Conservation (phyloP, 2,797 vertebrate species). For the Cottoperca gobio region DNA sequence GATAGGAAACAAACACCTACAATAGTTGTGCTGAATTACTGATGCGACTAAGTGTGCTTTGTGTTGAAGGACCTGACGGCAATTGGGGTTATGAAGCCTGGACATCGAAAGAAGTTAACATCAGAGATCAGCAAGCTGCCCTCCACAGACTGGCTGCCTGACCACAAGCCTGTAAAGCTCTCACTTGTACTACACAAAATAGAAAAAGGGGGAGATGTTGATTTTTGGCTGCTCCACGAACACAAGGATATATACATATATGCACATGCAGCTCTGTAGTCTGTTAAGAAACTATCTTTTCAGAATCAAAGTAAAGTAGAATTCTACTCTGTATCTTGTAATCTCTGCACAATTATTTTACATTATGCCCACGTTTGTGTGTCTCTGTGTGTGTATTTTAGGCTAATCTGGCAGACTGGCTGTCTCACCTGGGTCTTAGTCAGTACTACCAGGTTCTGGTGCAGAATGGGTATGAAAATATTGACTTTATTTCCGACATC, state of each 20-base stretch:
- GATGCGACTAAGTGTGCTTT: constrained; percentile 56
- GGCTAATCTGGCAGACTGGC: constrained; percentile 95
- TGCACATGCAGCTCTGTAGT: constrained; percentile 59
- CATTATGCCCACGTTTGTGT: constrained; percentile 17
- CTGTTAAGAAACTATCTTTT: background rate
- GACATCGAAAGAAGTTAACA: constrained; percentile 96
- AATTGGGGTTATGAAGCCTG: constrained; percentile 97
- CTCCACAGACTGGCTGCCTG: constrained; percentile 92
- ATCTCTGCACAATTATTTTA: background rate
- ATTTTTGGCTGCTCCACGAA: constrained; percentile 11
- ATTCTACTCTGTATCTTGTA: background rate
- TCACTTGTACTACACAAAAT: background rate
- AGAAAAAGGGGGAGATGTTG: background rate
- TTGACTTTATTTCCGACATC: constrained; percentile 98
- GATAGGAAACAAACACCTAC: constrained; percentile 1
- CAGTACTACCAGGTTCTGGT: constrained; percentile 98
- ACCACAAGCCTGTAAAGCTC: constrained; percentile 93
- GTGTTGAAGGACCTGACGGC: constrained; percentile 92
- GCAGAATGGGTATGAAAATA: constrained; percentile 98
- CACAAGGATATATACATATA: background rate
- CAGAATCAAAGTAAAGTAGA: background rate
- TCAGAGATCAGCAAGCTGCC: constrained; percentile 94
- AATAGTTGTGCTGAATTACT: constrained; percentile 18
- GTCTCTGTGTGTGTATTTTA: constrained; percentile 62
- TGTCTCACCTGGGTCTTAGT: constrained; percentile 94